Base-by-base conservation (phyloP, 2,797 vertebrate species). In the Tauraco hartlaubi region DNA sequence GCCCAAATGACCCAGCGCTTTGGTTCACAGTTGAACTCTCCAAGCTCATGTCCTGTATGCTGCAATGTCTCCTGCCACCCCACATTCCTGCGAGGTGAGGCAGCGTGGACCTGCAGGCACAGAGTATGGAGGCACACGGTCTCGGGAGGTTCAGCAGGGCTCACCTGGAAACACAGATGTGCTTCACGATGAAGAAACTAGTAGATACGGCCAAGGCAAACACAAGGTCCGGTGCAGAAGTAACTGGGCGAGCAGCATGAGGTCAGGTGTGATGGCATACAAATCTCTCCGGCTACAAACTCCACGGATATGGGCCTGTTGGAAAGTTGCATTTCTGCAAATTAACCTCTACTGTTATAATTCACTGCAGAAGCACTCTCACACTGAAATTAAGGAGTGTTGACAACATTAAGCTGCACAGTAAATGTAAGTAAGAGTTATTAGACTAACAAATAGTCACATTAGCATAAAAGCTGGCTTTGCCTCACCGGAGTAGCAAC, bases 401-500 rank as follows among this genome's bases (percentile, higher is more conserved):
- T 82, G 81, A 90, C 72, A 66, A 51, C 73, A 90, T 90, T 92
- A 73, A 91, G 81, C 72, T 35, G 39, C 82, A 59, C 59, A 87
- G 67, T 82, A 96, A 94, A 91, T 20, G 81, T 81, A 85, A 91
- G 51, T 62, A 88, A 92, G 82, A 72, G 88, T 90, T 95, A 92
- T 94, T 91, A 82, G 64, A 91, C 59, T 90, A 96, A 91, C 87
- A 88, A 81, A 94, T 68, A 92, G 82, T 52, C 51, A 66, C 48
- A 89, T 95, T 95, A 95, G 55, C 81, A 54, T 85, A 94, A 85
- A 29, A 92, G 78, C 85, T 88, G 87, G 37, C 85, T 96, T 96
- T 90, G 71, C 74, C 74, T 92, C 1, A 3, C 71, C 68, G 59
- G 20, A 89, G 26, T 62, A 94, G 69, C 37, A 86, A 55, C 81